These are phyloP conservation scores for Arctopsyche grandis DNA, from an alignment of 1,140 invertebrate genomes.

Conservation along the genomic window DNA sequence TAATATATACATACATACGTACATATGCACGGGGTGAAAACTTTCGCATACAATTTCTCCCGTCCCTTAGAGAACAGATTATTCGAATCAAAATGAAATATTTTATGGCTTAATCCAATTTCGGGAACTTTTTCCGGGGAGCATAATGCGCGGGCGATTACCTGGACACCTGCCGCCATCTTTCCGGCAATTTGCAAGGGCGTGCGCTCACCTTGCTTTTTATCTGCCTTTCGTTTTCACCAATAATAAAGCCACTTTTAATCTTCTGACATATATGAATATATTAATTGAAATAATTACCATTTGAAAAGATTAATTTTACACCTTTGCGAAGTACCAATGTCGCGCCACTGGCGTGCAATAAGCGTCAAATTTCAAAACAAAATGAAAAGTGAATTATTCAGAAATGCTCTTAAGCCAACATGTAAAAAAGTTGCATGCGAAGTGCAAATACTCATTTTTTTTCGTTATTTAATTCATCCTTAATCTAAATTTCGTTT, in stretches of 20 bases:
- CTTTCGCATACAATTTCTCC: slow-evolving; percentile 1
- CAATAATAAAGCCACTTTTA: too few relatives aligned
- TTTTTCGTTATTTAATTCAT: neutral
- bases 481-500: too few relatives aligned
- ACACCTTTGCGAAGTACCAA: too few relatives aligned
- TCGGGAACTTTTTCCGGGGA: slow-evolving; percentile 8
- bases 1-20: too few relatives aligned
- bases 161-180: slow-evolving; percentile 14
- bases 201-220: too few relatives aligned
- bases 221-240: too few relatives aligned
- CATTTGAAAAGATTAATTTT: too few relatives aligned
- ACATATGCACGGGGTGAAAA: neutral
- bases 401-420: neutral
- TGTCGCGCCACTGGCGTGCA: too few relatives aligned
- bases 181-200: slow-evolving; percentile 2
- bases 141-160: slow-evolving; percentile 17
- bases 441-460: slow-evolving; percentile 19
- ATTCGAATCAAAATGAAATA: slow-evolving; percentile 25
- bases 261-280: too few relatives aligned
- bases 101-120: slow-evolving; percentile 22
- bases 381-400: neutral
- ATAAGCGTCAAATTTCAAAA: too few relatives aligned
- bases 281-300: too few relatives aligned
- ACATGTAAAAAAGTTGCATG: neutral
- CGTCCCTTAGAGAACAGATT: neutral